A percentile compares a stretch with the other conserved stretches of the same genome.
Conservation (phyloP, 1,140 invertebrate genomes). For the Heliconius melpomene region DNA sequence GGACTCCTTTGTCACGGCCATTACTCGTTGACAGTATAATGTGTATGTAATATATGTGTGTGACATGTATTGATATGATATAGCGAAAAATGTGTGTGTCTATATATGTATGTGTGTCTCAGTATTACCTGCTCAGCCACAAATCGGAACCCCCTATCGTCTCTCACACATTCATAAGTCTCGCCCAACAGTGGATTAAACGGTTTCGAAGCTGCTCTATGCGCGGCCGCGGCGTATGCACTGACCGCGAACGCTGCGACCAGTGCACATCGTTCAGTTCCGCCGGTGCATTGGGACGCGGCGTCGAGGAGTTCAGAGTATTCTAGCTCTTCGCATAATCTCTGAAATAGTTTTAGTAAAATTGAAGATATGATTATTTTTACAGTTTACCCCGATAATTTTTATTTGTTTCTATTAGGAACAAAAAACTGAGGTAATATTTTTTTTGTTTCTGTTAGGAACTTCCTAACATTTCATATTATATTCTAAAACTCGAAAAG, state of each 20-base stretch:
- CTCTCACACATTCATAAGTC: constrained; percentile 90
- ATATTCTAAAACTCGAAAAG: too few species aligned
- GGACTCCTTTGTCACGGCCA: too few species aligned
- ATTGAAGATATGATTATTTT: too few species aligned
- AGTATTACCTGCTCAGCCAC: constrained; percentile 64
- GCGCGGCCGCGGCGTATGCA: constrained; percentile 89
- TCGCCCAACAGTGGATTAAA: constrained; percentile 94
- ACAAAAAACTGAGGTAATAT: too few species aligned
- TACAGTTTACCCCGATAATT: too few species aligned
- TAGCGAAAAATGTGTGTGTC: background rate
- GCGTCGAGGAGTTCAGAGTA: constrained; percentile 90
- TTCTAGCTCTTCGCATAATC: constrained; percentile 92
- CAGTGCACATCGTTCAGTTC: constrained; percentile 87
- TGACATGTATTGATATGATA: background rate
- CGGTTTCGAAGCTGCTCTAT: constrained; percentile 91
- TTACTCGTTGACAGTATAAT: too few species aligned
- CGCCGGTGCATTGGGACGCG: constrained; percentile 84
- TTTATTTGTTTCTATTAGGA: too few species aligned
- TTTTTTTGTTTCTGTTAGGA: too few species aligned
- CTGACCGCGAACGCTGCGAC: constrained; percentile 93
- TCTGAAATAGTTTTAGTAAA: constrained; percentile 57
- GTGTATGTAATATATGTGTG: background rate
- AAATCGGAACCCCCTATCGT: constrained; percentile 90
- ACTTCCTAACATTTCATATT: too few species aligned
- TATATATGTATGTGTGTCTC: background rate